A percentile compares a stretch with the other conserved stretches of the same genome.
phyloP scores from a whole-genome alignment of 2,797 vertebrate species.

The Chaetodon trifasciatus region DNA sequence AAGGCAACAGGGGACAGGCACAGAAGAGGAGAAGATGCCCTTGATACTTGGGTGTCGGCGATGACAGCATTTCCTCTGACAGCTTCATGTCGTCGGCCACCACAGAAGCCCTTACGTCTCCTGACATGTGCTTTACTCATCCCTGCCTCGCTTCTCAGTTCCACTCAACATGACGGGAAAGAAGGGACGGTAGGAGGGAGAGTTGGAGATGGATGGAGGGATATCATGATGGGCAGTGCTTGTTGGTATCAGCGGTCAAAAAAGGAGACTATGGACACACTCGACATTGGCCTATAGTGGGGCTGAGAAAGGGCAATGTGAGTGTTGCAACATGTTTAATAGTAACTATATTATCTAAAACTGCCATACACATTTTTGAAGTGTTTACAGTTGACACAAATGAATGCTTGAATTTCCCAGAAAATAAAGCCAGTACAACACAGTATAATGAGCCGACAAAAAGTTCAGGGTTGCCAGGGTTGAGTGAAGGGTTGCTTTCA shows the following conservation, averaged over 20 bases:
- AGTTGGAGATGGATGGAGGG: slow-evolving; percentile 45
- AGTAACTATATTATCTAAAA: neutral
- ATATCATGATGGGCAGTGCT: slow-evolving; percentile 60
- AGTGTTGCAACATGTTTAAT: neutral
- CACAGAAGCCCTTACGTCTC: slow-evolving; percentile 78
- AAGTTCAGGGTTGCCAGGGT: too few relatives aligned
- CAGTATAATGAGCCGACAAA: too few relatives aligned
- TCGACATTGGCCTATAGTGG: slow-evolving; percentile 4
- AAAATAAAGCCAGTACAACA: too few relatives aligned
- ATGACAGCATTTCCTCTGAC: slow-evolving; percentile 86
- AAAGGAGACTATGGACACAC: slow-evolving; percentile 6
- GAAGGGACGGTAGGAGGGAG: slow-evolving; percentile 45
- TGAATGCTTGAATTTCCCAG: too few relatives aligned
- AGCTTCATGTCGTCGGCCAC: slow-evolving; percentile 75
- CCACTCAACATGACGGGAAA: slow-evolving; percentile 55
- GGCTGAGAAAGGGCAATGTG: slow-evolving; percentile 6
- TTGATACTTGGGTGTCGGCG: slow-evolving; percentile 80
- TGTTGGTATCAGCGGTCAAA: slow-evolving; percentile 49
- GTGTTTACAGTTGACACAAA: too few relatives aligned
- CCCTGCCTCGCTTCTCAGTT: slow-evolving; percentile 63
- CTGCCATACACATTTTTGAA: too few relatives aligned
- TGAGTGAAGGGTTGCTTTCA: too few relatives aligned
- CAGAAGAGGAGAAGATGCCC: slow-evolving; percentile 72
- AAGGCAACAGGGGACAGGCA: slow-evolving; percentile 75
- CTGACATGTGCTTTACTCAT: slow-evolving; percentile 87